Evolutionary conservation across 2,113 vertebrate species (phyloP).

Genomic region (Larimichthys crocea): DNA sequence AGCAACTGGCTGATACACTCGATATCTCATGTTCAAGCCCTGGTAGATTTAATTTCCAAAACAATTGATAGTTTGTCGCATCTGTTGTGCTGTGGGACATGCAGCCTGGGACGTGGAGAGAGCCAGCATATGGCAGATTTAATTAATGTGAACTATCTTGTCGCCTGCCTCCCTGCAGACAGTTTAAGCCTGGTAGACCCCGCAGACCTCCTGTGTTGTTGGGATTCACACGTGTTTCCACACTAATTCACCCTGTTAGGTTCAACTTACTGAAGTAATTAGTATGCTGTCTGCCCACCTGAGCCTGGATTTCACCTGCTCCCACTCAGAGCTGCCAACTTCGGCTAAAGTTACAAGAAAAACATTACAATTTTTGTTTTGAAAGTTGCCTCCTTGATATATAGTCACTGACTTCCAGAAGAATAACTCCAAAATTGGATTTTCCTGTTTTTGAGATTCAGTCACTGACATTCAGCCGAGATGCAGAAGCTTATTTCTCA

Average conservation of each 20-base stretch:
- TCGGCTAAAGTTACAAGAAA: neutral
- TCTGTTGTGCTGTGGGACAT: slow-evolving; percentile 65
- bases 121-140: slow-evolving; percentile 75
- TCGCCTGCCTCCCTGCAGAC: slow-evolving; percentile 45
- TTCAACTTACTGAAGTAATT: slow-evolving; percentile 58
- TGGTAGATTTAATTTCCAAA: slow-evolving; percentile 64
- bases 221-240: slow-evolving; percentile 54
- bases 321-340: slow-evolving; percentile 19
- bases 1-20: slow-evolving; percentile 28
- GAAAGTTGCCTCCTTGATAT: slow-evolving; percentile 11
- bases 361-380: neutral
- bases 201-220: slow-evolving; percentile 32
- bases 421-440: slow-evolving; percentile 33
- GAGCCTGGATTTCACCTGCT: slow-evolving; percentile 41
- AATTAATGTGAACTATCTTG: slow-evolving; percentile 70
- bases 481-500: slow-evolving; percentile 46
- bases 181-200: slow-evolving; percentile 49
- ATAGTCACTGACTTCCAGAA: slow-evolving; percentile 32
- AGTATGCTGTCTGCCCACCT: slow-evolving; percentile 45
- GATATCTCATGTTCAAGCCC: slow-evolving; percentile 48
- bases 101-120: slow-evolving; percentile 21
- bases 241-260: slow-evolving; percentile 38
- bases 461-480: slow-evolving; percentile 31
- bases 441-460: slow-evolving; percentile 28
- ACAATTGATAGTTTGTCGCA: slow-evolving; percentile 73